These are phyloP conservation scores for Trigoniulus corallinus DNA, from an alignment of 1,140 invertebrate genomes.

Conservation along the genomic window DNA sequence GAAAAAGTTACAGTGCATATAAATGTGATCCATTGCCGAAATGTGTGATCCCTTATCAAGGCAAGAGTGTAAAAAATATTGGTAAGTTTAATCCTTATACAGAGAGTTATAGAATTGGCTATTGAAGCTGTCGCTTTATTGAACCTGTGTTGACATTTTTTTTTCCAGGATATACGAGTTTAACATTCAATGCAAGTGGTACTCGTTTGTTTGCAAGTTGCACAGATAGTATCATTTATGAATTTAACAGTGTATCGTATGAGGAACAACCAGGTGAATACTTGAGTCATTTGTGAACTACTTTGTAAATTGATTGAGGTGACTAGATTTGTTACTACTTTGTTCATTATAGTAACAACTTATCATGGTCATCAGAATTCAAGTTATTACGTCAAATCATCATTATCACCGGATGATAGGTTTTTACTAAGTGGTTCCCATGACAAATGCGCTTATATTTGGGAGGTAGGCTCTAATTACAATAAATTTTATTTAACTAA, in stretches of 20 bases:
- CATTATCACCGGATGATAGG: conserved; percentile 54
- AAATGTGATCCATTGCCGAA: conserved; percentile 51
- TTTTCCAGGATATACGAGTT: conserved; percentile 49
- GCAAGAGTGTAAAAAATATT: conserved; percentile 39
- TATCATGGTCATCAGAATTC: conserved; percentile 48
- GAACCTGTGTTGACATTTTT: background rate
- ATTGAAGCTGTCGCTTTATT: background rate
- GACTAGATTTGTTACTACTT: conserved; percentile 1
- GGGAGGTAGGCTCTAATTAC: conserved; percentile 33
- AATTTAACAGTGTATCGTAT: conserved; percentile 58
- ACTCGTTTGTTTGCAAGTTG: conserved; percentile 65
- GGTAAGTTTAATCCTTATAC: conserved; percentile 4
- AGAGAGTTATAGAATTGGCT: background rate
- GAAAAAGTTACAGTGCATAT: conserved; percentile 54
- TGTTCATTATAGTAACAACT: conserved; percentile 18
- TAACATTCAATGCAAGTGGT: conserved; percentile 47
- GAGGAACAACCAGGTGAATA: conserved; percentile 42
- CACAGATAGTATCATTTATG: conserved; percentile 68
- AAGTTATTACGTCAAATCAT: conserved; percentile 66
- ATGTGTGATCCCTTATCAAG: conserved; percentile 47
- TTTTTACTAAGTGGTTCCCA: conserved; percentile 69
- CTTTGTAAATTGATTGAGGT: background rate
- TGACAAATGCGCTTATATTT: conserved; percentile 67
- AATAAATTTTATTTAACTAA: background rate
- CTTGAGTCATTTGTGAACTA: conserved; percentile 8